These are phyloP conservation scores for Psilopsiagon aurifrons DNA, from an alignment of 2,113 vertebrate species.

Conservation along the genomic window DNA sequence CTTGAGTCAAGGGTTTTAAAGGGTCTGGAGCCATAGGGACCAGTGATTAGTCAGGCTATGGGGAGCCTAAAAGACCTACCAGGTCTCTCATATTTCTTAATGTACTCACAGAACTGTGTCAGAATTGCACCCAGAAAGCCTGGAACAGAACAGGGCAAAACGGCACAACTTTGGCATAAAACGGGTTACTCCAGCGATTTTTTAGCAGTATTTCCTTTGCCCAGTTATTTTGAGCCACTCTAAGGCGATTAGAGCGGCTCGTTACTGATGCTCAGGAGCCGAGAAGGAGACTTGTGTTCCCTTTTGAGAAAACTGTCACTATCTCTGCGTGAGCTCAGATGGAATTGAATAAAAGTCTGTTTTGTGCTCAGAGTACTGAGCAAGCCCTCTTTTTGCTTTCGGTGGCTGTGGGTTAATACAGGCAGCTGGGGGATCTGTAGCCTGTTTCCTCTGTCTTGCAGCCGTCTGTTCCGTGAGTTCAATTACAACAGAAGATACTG, in stretches of 20 bases:
- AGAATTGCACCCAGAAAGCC: not conserved
- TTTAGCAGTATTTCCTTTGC: not conserved
- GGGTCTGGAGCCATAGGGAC: not conserved
- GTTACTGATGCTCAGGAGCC: conserved; percentile 17
- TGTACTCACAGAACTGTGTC: not conserved
- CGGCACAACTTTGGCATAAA: not conserved
- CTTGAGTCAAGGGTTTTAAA: not conserved
- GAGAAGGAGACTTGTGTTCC: conserved; percentile 48
- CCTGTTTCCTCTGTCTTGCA: not conserved
- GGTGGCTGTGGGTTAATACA: conserved; percentile 29
- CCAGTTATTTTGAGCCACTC: conserved; percentile 50
- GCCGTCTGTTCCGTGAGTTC: not conserved
- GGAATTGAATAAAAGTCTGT: conserved; percentile 57
- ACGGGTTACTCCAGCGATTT: not conserved
- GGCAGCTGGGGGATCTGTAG: conserved; percentile 15
- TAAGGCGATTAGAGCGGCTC: conserved; percentile 61
- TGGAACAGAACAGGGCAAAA: not conserved
- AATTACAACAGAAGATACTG: not conserved
- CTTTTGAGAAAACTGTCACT: conserved; percentile 58
- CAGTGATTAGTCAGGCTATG: not conserved
- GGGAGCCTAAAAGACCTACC: not conserved
- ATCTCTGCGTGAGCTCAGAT: conserved; percentile 47
- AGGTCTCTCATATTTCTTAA: not conserved
- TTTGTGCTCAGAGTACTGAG: conserved; percentile 12
- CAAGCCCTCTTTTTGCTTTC: not conserved